Evolutionary conservation across 2,888 invertebrate genomes (phyloP).

Genomic region (Tachina grossa): DNA sequence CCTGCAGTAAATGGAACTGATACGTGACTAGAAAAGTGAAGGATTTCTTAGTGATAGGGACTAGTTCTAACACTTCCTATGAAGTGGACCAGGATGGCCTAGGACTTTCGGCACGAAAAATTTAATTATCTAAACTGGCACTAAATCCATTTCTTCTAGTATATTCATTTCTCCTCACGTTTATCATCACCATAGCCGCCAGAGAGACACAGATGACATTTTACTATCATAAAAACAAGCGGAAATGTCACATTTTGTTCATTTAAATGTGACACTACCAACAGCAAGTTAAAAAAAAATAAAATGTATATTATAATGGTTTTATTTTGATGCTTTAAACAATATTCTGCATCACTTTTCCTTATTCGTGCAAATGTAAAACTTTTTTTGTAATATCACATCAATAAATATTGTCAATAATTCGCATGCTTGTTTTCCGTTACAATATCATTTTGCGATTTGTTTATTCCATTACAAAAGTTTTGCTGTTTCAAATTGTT

Average conservation of each 20-base stretch:
- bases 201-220: not conserved
- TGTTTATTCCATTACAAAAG: conserved; percentile 66
- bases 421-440: conserved; percentile 65
- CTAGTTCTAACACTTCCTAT: too few relatives aligned
- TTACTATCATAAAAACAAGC: conserved; percentile 11
- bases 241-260: conserved; percentile 61
- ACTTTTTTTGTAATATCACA: not conserved
- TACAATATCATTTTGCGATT: conserved; percentile 55
- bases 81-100: too few relatives aligned
- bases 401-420: conserved; percentile 67
- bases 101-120: too few relatives aligned
- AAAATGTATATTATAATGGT: too few relatives aligned
- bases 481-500: conserved; percentile 40
- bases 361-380: not conserved
- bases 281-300: not conserved
- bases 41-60: too few relatives aligned
- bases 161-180: too few relatives aligned
- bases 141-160: too few relatives aligned
- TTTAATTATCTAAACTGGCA: too few relatives aligned
- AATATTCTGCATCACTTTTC: conserved; percentile 14
- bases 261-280: conserved; percentile 29
- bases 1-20: too few relatives aligned
- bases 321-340: conserved; percentile 1
- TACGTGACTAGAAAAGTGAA: too few relatives aligned
- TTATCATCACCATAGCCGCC: too few relatives aligned